A percentile compares a stretch with the other conserved stretches of the same genome.
These are phyloP conservation scores for Paragorgia papillata DNA, from an alignment of 92 coral and sea anemone genomes.

Conservation along the genomic window DNA sequence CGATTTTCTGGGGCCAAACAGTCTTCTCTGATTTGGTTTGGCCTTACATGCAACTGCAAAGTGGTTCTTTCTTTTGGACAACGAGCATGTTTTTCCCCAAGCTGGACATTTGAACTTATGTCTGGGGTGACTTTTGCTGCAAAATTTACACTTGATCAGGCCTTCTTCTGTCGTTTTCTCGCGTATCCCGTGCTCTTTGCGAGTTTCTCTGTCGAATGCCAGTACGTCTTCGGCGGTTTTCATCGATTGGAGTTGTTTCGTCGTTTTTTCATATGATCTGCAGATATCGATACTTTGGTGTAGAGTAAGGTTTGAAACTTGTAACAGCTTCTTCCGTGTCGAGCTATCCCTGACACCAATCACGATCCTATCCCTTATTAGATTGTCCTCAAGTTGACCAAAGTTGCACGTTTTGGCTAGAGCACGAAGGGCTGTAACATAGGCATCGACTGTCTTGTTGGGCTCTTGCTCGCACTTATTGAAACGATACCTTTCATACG, in stretches of 20 bases:
- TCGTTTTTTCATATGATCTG: conserved; percentile 14
- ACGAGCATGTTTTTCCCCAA: conserved; percentile 44
- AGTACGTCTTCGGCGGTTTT: conserved; percentile 1
- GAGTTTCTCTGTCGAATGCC: neutral
- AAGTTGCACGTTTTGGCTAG: conserved; percentile 71
- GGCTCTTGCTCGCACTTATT: conserved; percentile 67
- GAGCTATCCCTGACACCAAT: neutral
- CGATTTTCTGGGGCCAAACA: no score
- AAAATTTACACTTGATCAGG: conserved; percentile 33
- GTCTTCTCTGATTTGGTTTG: no score
- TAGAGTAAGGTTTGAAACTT: conserved; percentile 2
- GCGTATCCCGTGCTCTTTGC: neutral
- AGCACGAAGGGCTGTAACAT: conserved; percentile 62
- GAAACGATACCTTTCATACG: conserved; percentile 63
- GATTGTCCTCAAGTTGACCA: conserved; percentile 58
- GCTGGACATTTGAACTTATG: conserved; percentile 23
- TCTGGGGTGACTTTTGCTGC: conserved; percentile 53
- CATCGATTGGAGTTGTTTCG: neutral
- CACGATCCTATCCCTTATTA: conserved; percentile 41
- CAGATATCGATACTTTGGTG: conserved; percentile 6
- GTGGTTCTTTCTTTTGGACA: conserved; percentile 29
- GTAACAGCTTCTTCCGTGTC: no score
- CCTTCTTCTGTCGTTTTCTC: neutral
- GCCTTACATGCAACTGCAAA: no score
- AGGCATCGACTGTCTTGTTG: conserved; percentile 67